phyloP scores from a whole-genome alignment of 2,113 vertebrate genomes.

The Oostethus manadensis region DNA sequence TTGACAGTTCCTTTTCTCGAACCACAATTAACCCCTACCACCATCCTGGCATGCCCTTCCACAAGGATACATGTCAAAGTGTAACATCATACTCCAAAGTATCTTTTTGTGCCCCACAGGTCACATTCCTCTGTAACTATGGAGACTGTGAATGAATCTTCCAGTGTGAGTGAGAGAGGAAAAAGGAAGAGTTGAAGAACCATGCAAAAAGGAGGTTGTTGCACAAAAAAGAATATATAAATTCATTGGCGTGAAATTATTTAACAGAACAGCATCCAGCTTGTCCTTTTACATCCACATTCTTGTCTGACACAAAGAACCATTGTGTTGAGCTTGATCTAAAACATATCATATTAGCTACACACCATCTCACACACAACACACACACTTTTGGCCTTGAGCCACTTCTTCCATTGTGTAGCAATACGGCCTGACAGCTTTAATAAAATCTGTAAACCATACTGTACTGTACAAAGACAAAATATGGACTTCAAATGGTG shows the following conservation, averaged over 20 bases:
- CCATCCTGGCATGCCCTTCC: conserved; percentile 32
- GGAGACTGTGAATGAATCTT: conserved; percentile 26
- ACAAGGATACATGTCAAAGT: conserved; percentile 45
- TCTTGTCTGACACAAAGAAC: conserved; percentile 61
- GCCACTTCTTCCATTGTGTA: conserved; percentile 47
- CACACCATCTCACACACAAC: conserved; percentile 19
- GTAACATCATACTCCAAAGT: conserved; percentile 51
- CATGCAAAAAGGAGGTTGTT: not conserved
- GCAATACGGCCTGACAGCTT: conserved; percentile 55
- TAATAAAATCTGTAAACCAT: conserved; percentile 54
- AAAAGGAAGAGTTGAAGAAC: not conserved
- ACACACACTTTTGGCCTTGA: conserved; percentile 45
- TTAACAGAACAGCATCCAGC: conserved; percentile 36
- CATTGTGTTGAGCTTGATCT: conserved; percentile 54
- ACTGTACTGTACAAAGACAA: conserved; percentile 40
- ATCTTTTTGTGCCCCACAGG: conserved; percentile 32
- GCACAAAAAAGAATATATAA: conserved; percentile 8
- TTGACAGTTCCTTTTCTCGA: no score
- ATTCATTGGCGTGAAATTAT: conserved; percentile 28
- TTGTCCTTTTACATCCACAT: conserved; percentile 50
- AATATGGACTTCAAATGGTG: conserved; percentile 53
- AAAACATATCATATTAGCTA: conserved; percentile 42
- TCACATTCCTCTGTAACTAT: conserved; percentile 47
- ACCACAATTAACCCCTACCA: not conserved
- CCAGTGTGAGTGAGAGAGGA: not conserved